Conservation (phyloP, 2,797 vertebrate species). For the Sparus aurata region DNA sequence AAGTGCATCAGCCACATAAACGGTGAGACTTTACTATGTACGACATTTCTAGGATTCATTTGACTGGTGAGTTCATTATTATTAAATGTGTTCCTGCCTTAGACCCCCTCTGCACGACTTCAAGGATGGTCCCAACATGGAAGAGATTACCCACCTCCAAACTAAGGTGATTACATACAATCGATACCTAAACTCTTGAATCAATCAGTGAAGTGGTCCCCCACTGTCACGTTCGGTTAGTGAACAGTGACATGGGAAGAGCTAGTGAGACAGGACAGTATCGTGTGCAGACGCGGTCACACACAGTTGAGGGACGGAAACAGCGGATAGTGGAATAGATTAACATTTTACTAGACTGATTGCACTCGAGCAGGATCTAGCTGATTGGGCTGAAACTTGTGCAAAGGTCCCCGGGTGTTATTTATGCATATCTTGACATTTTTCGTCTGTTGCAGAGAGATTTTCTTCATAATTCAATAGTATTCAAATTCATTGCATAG, state of each 20-base stretch:
- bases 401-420: not conserved
- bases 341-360: conserved; percentile 54
- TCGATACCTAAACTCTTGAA: conserved; percentile 47
- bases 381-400: conserved; percentile 37
- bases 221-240: conserved; percentile 51
- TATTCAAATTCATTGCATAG: conserved; percentile 14
- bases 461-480: conserved; percentile 14
- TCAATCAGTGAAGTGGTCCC: conserved; percentile 45
- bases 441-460: conserved; percentile 4
- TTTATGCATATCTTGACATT: conserved; percentile 47
- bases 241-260: conserved; percentile 3
- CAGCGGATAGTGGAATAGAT: conserved; percentile 49
- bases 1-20: conserved; percentile 53
- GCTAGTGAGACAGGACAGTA: not conserved
- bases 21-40: conserved; percentile 31
- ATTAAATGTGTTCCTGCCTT: conserved; percentile 20
- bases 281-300: not conserved
- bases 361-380: conserved; percentile 13
- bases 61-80: not conserved
- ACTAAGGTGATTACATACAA: conserved; percentile 70
- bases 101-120: conserved; percentile 60
- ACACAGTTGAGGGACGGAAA: conserved; percentile 10
- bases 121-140: conserved; percentile 53
- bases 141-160: conserved; percentile 71
- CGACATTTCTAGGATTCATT: not conserved